Evolutionary conservation across 1,140 invertebrate species (phyloP).

Genomic region (Drosophila hydei): DNA sequence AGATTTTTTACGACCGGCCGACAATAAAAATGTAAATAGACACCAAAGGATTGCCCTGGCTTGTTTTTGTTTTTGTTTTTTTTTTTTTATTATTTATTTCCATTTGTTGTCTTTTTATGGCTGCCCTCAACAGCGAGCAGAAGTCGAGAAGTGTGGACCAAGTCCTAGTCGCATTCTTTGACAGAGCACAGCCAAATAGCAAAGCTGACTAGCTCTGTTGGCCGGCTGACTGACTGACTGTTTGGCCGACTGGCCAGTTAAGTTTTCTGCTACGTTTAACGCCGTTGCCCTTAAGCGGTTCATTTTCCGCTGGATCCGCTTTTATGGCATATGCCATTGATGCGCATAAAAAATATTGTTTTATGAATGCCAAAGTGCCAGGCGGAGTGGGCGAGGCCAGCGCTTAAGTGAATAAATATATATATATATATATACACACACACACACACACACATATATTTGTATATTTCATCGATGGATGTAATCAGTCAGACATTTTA

Average conservation of each 20-base stretch:
- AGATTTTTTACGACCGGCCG: constrained; percentile 76
- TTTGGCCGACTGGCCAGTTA: constrained; percentile 15
- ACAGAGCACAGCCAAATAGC: constrained; percentile 13
- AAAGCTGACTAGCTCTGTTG: no score
- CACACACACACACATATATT: background rate
- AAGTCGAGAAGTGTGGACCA: constrained; percentile 10
- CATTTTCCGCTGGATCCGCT: constrained; percentile 46
- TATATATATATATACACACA: background rate
- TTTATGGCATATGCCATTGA: constrained; percentile 73
- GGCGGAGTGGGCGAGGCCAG: background rate
- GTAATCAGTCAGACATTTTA: constrained; percentile 57
- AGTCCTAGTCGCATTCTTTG: constrained; percentile 8
- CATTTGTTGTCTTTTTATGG: constrained; percentile 9
- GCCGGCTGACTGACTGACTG: background rate
- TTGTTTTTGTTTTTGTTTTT: background rate
- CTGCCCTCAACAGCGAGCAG: constrained; percentile 7
- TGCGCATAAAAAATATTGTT: constrained; percentile 71
- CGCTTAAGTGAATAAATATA: constrained; percentile 31
- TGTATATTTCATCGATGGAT: constrained; percentile 52
- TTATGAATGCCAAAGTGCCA: constrained; percentile 43
- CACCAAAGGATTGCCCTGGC: constrained; percentile 68
- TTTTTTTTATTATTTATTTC: constrained; percentile 5
- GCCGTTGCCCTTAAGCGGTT: constrained; percentile 45
- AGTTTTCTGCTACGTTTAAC: constrained; percentile 70
- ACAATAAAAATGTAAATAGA: constrained; percentile 82